A percentile compares a stretch with the other conserved stretches of the same genome.
Conservation (phyloP, 1,140 invertebrate species). For the Penaeus japonicus region DNA sequence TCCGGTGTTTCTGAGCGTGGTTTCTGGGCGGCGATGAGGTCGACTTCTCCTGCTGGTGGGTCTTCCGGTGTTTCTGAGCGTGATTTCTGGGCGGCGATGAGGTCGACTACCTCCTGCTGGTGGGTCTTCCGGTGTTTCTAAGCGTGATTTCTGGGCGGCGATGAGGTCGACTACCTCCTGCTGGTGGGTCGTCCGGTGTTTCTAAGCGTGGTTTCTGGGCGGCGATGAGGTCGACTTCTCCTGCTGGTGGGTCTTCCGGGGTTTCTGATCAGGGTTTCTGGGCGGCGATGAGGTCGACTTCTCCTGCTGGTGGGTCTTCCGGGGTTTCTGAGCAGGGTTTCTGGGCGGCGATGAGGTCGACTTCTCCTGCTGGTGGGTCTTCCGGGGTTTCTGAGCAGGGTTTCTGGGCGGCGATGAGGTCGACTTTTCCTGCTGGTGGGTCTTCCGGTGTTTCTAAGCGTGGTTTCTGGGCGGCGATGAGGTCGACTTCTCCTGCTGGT, state of each 20-base stretch:
- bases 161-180: conserved; percentile 89
- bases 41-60: conserved; percentile 83
- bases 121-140: no score
- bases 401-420: conserved; percentile 95
- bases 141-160: conserved; percentile 87
- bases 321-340: conserved; percentile 35
- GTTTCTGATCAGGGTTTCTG: conserved; percentile 64
- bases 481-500: no score
- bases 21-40: conserved; percentile 96
- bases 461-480: no score
- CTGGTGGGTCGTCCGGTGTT: conserved; percentile 72
- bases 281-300: conserved; percentile 92
- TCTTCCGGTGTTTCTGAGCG: conserved; percentile 44
- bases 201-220: conserved; percentile 41
- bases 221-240: no score
- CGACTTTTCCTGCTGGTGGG: conserved; percentile 83
- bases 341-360: no score
- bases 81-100: no score
- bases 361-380: no score
- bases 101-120: no score
- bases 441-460: conserved; percentile 44
- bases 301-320: conserved; percentile 79
- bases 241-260: no score
- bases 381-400: no score
- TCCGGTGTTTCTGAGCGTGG: no score